Conservation (phyloP, 64 coral and sea anemone species). For the Porites australiensis region DNA sequence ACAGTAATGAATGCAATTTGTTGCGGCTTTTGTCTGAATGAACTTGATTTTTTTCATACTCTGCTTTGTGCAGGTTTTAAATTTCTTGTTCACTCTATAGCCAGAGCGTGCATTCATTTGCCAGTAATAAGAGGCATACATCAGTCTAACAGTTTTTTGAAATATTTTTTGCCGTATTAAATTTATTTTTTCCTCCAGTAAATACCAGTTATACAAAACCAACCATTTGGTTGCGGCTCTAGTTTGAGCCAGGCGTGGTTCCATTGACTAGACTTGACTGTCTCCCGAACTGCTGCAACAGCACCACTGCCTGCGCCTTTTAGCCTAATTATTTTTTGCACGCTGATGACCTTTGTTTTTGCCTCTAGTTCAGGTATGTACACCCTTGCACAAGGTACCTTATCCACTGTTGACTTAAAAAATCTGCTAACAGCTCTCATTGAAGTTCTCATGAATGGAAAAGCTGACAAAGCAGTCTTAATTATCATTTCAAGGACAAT, state of each 20-base stretch:
- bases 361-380: conserved; percentile 16
- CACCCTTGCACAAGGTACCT: not conserved
- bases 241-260: conserved; percentile 18
- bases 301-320: conserved; percentile 30
- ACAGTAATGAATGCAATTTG: too few relatives aligned
- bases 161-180: too few relatives aligned
- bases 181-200: conserved; percentile 34
- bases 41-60: too few relatives aligned
- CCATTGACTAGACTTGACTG: conserved; percentile 5
- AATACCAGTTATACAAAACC: conserved; percentile 8
- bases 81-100: too few relatives aligned
- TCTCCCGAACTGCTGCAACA: not conserved
- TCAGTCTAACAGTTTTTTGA: too few relatives aligned
- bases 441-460: conserved; percentile 20
- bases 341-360: not conserved
- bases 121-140: too few relatives aligned
- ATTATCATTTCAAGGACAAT: conserved; percentile 44
- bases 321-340: conserved; percentile 14
- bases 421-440: conserved; percentile 39
- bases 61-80: too few relatives aligned
- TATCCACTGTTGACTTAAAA: conserved; percentile 19
- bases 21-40: too few relatives aligned
- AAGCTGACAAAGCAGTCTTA: conserved; percentile 6
- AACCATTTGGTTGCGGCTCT: conserved; percentile 8
- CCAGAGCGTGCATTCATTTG: too few relatives aligned